These are phyloP conservation scores for Mellilla xanthometata DNA, from an alignment of 2,888 invertebrate genomes.

Conservation along the genomic window DNA sequence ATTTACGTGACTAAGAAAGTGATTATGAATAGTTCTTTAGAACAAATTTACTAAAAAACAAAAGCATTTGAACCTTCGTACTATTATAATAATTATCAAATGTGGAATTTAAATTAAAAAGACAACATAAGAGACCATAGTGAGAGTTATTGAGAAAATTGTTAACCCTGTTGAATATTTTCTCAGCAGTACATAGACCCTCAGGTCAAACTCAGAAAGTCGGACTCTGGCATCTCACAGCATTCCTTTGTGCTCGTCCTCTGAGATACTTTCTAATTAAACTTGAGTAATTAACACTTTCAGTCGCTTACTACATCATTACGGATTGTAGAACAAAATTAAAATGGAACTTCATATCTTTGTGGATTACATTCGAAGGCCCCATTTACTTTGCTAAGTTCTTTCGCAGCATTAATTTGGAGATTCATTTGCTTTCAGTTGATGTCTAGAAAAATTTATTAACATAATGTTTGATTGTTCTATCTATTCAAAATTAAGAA, in stretches of 20 bases:
- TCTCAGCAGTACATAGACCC: slow-evolving; percentile 6
- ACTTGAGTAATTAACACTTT: slow-evolving; percentile 43
- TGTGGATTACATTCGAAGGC: slow-evolving; percentile 9
- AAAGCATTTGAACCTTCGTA: too few species aligned
- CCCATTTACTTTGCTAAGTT: slow-evolving; percentile 4
- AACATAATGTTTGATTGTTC: slow-evolving; percentile 1
- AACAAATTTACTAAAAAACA: too few species aligned
- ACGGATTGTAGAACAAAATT: slow-evolving; percentile 18
- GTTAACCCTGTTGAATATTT: slow-evolving; percentile 9
- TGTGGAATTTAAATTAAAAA: too few species aligned
- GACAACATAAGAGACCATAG: too few species aligned
- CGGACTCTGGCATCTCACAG: slow-evolving; percentile 29
- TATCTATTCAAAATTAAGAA: slow-evolving; percentile 14
- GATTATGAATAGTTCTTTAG: too few species aligned
- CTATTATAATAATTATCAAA: too few species aligned
- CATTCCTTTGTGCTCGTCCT: slow-evolving; percentile 40
- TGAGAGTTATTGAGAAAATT: not conserved
- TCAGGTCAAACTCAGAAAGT: slow-evolving; percentile 35
- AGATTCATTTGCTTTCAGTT: slow-evolving; percentile 8
- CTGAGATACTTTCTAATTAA: slow-evolving; percentile 40
- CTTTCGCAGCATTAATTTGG: slow-evolving; percentile 5
- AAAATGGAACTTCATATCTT: slow-evolving; percentile 17
- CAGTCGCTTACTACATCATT: slow-evolving; percentile 18
- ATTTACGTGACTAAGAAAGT: too few species aligned
- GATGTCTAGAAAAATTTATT: slow-evolving; percentile 10